Conservation (phyloP, 1,140 invertebrate genomes). For the Heliconius hewitsoni region DNA sequence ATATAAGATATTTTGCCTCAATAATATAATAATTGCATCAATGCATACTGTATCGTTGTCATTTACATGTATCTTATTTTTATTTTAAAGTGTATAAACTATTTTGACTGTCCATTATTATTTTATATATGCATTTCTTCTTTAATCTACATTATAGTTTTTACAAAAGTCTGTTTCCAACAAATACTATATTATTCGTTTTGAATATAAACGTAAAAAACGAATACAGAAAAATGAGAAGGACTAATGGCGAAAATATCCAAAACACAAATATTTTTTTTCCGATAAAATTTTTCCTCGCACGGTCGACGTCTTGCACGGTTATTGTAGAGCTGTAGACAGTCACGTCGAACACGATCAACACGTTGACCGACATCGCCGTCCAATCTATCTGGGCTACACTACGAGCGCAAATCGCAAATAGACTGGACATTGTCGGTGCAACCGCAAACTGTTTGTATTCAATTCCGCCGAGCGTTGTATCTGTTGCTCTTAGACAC, state of each 20-base stretch:
- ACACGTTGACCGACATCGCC: slow-evolving; percentile 32
- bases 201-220: no score
- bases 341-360: slow-evolving; percentile 9
- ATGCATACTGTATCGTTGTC: neutral
- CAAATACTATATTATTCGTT: no score
- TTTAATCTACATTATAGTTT: no score
- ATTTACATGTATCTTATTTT: neutral
- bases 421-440: slow-evolving; percentile 46
- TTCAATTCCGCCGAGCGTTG: slow-evolving; percentile 44
- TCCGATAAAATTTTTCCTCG: neutral
- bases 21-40: slow-evolving; percentile 31
- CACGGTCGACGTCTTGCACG: neutral
- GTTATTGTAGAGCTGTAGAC: neutral
- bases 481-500: slow-evolving; percentile 41
- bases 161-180: no score
- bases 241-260: no score
- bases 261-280: no score
- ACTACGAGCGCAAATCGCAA: slow-evolving; percentile 27
- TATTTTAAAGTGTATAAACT: neutral
- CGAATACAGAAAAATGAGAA: no score
- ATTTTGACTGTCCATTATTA: neutral
- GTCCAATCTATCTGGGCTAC: slow-evolving; percentile 6
- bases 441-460: slow-evolving; percentile 51
- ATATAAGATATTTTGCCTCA: neutral
- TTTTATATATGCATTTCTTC: no score